Evolutionary conservation across 2,888 invertebrate species (phyloP).

Genomic region (Helleia helle): DNA sequence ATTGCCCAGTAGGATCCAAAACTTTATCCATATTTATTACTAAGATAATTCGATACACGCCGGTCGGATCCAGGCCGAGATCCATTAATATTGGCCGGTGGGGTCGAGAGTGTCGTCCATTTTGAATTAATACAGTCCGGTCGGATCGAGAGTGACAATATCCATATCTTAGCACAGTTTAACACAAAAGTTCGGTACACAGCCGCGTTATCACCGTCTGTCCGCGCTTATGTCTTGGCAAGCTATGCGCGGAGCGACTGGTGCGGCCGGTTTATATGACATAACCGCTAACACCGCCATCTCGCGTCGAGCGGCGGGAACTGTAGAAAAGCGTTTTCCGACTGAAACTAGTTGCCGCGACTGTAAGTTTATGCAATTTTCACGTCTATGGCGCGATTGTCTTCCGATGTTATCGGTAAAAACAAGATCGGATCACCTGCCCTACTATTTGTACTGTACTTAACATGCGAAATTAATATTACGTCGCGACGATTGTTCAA

Average conservation of each 20-base stretch:
- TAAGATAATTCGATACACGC: constrained; percentile 34
- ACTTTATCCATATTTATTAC: constrained; percentile 36
- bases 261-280: constrained; percentile 47
- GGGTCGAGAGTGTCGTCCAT: constrained; percentile 61
- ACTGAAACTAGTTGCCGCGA: too few relatives aligned
- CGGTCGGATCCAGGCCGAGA: constrained; percentile 36
- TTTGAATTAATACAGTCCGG: constrained; percentile 58
- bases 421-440: too few relatives aligned
- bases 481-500: neutral
- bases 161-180: constrained; percentile 56
- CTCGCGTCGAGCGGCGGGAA: constrained; percentile 49
- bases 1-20: constrained; percentile 59
- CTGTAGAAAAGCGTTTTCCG: constrained; percentile 32
- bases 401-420: too few relatives aligned
- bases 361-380: too few relatives aligned
- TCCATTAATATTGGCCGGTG: constrained; percentile 48
- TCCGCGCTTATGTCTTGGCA: constrained; percentile 43
- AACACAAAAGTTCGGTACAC: constrained; percentile 44
- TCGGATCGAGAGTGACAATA: constrained; percentile 60
- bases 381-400: too few relatives aligned
- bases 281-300: constrained; percentile 40
- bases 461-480: neutral
- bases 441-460: too few relatives aligned
- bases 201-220: constrained; percentile 35
- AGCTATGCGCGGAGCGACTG: constrained; percentile 52